Conservation (phyloP, 2,113 vertebrate species). For the Lucifuga dentata region DNA sequence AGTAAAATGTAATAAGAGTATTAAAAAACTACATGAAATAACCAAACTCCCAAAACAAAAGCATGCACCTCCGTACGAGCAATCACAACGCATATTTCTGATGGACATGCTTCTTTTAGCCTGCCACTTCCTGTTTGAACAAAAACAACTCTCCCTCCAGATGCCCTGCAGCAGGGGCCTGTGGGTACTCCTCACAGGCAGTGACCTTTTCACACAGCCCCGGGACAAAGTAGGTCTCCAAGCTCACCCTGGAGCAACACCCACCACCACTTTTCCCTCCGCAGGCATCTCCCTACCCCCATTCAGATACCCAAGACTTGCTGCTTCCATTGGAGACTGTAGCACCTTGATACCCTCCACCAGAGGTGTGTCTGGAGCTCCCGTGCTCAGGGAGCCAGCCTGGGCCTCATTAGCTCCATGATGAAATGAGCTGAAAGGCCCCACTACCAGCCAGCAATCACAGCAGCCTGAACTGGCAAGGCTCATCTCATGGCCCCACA, state of each 20-base stretch:
- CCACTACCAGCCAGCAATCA: conserved; percentile 74
- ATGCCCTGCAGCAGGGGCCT: conserved; percentile 75
- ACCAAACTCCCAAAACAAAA: conserved; percentile 51
- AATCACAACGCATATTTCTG: conserved; percentile 60
- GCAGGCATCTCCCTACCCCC: neutral
- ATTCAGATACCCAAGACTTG: conserved; percentile 34
- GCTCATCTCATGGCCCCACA: conserved; percentile 77
- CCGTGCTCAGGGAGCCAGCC: conserved; percentile 63
- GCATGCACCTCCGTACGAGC: conserved; percentile 34
- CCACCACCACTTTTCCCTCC: conserved; percentile 36
- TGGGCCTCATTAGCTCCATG: conserved; percentile 84
- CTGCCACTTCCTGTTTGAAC: conserved; percentile 80
- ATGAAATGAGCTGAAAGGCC: conserved; percentile 86
- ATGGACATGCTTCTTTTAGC: conserved; percentile 75
- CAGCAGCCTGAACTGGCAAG: conserved; percentile 72
- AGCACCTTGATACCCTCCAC: conserved; percentile 54
- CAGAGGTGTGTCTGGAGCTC: conserved; percentile 67
- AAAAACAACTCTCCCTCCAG: conserved; percentile 75
- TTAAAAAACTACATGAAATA: neutral
- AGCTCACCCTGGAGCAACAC: conserved; percentile 75
- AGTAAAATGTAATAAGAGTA: neutral
- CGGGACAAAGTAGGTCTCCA: conserved; percentile 76
- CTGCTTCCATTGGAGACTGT: conserved; percentile 56
- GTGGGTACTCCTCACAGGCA: conserved; percentile 73
- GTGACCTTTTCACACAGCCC: conserved; percentile 83